These are phyloP conservation scores for Oophaga pumilio DNA, from an alignment of 2,113 vertebrate species.

Conservation along the genomic window DNA sequence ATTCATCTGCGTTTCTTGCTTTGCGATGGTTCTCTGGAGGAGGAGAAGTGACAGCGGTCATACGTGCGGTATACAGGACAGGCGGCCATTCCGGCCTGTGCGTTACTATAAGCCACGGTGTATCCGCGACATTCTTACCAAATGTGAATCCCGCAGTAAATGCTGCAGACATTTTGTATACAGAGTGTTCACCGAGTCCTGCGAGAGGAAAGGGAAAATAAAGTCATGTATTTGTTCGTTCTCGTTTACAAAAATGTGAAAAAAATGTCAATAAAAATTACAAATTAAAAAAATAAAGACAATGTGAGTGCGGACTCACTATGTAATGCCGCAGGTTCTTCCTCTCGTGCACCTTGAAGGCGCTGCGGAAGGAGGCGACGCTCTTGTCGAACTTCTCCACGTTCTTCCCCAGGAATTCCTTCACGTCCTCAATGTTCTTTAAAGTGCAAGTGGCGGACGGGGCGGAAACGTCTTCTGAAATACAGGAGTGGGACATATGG, in stretches of 20 bases:
- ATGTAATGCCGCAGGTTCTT: slow-evolving; percentile 93
- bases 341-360: slow-evolving; percentile 86
- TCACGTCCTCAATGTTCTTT: slow-evolving; percentile 86
- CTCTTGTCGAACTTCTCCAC: slow-evolving; percentile 85
- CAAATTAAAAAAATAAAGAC: too few species aligned
- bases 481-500: neutral
- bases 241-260: too few species aligned
- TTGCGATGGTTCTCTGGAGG: slow-evolving; percentile 85
- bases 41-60: slow-evolving; percentile 12
- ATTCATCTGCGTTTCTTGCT: slow-evolving; percentile 92
- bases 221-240: neutral
- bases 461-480: slow-evolving; percentile 73
- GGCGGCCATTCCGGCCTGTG: neutral
- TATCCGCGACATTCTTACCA: slow-evolving; percentile 76
- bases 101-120: neutral
- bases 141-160: slow-evolving; percentile 87
- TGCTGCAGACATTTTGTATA: slow-evolving; percentile 97
- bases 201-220: slow-evolving; percentile 36
- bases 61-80: neutral
- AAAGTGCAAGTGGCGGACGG: slow-evolving; percentile 75
- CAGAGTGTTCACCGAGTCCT: slow-evolving; percentile 91
- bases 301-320: slow-evolving; percentile 71
- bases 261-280: too few species aligned
- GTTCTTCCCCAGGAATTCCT: slow-evolving; percentile 88
- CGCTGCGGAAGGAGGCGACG: slow-evolving; percentile 79